Evolutionary conservation across 2,113 vertebrate genomes (phyloP).

Genomic region (Corydoras maculifer): DNA sequence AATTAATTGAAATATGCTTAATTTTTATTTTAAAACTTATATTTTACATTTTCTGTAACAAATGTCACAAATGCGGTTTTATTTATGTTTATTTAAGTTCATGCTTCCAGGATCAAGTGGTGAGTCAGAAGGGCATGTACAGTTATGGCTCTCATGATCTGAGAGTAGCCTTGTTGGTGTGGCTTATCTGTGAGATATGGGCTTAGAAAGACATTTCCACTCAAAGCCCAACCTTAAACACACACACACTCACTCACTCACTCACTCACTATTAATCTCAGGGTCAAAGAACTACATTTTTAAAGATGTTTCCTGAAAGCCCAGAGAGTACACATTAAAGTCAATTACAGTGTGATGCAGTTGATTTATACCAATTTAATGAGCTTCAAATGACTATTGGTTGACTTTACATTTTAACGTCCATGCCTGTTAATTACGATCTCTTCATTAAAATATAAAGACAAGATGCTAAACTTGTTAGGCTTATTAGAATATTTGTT

Average conservation of each 20-base stretch:
- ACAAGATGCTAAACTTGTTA: too few relatives aligned
- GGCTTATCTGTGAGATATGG: conserved; percentile 41
- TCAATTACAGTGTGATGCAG: background rate
- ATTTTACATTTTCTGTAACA: too few relatives aligned
- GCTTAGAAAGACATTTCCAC: conserved; percentile 24
- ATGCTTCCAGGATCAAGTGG: background rate
- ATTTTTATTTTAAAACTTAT: too few relatives aligned
- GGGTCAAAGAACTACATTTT: background rate
- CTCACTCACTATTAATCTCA: conserved; percentile 7
- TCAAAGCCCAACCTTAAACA: conserved; percentile 22
- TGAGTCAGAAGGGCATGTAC: conserved; percentile 24
- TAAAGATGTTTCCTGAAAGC: conserved; percentile 10
- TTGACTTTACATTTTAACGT: background rate
- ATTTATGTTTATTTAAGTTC: too few relatives aligned
- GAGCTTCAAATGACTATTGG: background rate
- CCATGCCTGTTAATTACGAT: too few relatives aligned
- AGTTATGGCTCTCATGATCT: conserved; percentile 29
- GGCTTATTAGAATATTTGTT: too few relatives aligned
- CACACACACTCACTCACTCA: conserved; percentile 11
- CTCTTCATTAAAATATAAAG: too few relatives aligned
- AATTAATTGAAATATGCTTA: too few relatives aligned
- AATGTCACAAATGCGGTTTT: too few relatives aligned
- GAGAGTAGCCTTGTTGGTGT: conserved; percentile 32
- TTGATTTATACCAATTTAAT: too few relatives aligned
- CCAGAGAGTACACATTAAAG: conserved; percentile 29